Evolutionary conservation across 2,888 invertebrate species (phyloP), one percentile per base, ranked within the genome.

Genomic region (Hyppa rectilinea): DNA sequence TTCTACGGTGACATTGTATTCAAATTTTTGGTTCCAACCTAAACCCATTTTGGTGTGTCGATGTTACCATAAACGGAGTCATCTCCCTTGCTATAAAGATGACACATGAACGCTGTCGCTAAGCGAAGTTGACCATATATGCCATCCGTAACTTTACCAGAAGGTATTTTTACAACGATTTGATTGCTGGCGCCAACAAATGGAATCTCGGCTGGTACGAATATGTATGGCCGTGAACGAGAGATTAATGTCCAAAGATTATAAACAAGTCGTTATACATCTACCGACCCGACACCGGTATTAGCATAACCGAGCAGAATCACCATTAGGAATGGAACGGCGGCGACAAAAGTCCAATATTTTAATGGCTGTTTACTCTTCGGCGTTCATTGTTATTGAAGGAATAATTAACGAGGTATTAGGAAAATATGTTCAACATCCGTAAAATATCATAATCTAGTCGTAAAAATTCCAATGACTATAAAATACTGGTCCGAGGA

Each of bases 251-350:
- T 63, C 43, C 23, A 68, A 65, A 74, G 61, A 87, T 86, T 89
- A 90, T 89, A 90, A 92, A 91, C 89, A 90, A 88, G 87, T 86
- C 82, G 83, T 87, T 88, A 90, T 86, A 83, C 77, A 81, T 84
- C 83, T 58, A 61, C 59, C 66, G 55, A 72, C 40, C 55, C 66
- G 72, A 80, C 87, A 86, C 75, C 82, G 85, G 84, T 78, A 89
- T 91, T 89, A 85, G 75, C 87, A 87, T 88, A 86, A 75, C 71
- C 81, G 45, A 75, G 47, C 84, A 84, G 58, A 71, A 71, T 62
- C 58, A 58, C 70, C 40, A 75, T 74, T 84, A 71, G 56, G 31
- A 63, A 72, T 55, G 59, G 66, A 61, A 67, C 50, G 31, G 63
- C 60, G 12, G 40, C 40, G 63, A 52, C 56, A 23, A 74, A 65